phyloP scores from a whole-genome alignment of 37 sponge, comb jelly and placozoan genomes.

The Aplysina aerophoba region DNA sequence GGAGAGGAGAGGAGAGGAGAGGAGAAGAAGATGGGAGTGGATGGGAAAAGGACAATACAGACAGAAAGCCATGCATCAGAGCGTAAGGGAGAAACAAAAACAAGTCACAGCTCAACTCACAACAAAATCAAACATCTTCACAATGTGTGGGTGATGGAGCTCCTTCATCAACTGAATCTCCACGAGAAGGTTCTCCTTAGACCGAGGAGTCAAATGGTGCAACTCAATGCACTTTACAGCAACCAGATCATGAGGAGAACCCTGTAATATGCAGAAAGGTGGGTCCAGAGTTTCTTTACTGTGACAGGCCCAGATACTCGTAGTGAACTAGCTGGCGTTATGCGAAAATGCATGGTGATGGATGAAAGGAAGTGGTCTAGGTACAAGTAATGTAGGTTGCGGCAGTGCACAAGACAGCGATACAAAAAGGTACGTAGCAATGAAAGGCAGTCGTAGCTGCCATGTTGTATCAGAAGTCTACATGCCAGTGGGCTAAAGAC shows the following conservation, averaged over 20 bases:
- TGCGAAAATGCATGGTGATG: no score
- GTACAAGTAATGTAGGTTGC: no score
- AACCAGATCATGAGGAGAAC: constrained; percentile 42
- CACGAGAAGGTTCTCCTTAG: constrained; percentile 73
- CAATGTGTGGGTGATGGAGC: constrained; percentile 45
- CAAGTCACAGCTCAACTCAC: constrained; percentile 19
- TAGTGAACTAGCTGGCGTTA: no score
- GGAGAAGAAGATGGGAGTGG: neutral
- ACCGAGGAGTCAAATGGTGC: constrained; percentile 35
- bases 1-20: neutral
- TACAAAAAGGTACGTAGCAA: no score
- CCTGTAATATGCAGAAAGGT: constrained; percentile 30
- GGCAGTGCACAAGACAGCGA: no score
- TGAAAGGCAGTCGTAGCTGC: no score
- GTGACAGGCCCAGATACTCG: no score
- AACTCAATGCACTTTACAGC: constrained; percentile 81
- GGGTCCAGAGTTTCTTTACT: neutral
- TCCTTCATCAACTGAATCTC: constrained; percentile 77
- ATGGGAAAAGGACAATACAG: neutral
- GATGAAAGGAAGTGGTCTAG: no score
- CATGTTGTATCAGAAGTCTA: no score
- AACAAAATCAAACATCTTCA: constrained; percentile 44
- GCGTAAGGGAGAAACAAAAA: neutral
- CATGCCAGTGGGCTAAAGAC: no score
- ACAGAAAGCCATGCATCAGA: neutral